A percentile compares a stretch with the other conserved stretches of the same genome.
phyloP scores from a whole-genome alignment of 1,140 invertebrate genomes.

The Drosophila sp. region DNA sequence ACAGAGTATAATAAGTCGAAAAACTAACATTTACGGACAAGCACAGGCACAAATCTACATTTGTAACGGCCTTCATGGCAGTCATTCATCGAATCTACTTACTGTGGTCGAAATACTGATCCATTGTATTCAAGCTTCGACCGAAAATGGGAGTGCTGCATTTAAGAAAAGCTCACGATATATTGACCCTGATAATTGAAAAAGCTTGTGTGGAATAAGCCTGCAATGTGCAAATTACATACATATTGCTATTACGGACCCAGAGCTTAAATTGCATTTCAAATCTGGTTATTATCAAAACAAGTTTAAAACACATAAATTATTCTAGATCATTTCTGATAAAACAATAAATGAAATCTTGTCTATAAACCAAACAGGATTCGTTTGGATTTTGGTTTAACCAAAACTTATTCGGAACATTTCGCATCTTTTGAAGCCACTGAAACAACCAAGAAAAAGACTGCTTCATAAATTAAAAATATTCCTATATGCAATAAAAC shows the following conservation, averaged over 20 bases:
- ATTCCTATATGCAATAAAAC: too few species aligned
- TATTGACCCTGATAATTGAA: conserved; percentile 56
- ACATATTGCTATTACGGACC: not conserved
- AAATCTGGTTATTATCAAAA: too few species aligned
- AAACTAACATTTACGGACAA: conserved; percentile 38
- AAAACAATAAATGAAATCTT: too few species aligned
- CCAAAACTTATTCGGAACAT: too few species aligned
- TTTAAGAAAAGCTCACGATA: conserved; percentile 49
- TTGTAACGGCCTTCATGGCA: conserved; percentile 54
- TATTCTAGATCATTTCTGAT: too few species aligned
- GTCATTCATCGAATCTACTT: conserved; percentile 33
- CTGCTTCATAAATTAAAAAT: too few species aligned
- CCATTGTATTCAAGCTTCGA: conserved; percentile 50
- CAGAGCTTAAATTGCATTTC: too few species aligned
- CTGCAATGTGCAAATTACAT: not conserved
- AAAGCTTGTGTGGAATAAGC: conserved; percentile 32
- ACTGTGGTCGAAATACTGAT: conserved; percentile 39
- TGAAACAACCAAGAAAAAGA: too few species aligned
- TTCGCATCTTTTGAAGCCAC: too few species aligned
- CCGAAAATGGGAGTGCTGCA: conserved; percentile 61
- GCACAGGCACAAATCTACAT: conserved; percentile 24
- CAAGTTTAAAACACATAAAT: too few species aligned
- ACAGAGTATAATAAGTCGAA: conserved; percentile 43
- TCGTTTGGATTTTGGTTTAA: too few species aligned
- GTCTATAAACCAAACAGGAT: too few species aligned